A percentile compares a stretch with the other conserved stretches of the same genome.
phyloP scores from a whole-genome alignment of 35 echinoderm and acorn worm species.

The Heliocidaris tuberculata region DNA sequence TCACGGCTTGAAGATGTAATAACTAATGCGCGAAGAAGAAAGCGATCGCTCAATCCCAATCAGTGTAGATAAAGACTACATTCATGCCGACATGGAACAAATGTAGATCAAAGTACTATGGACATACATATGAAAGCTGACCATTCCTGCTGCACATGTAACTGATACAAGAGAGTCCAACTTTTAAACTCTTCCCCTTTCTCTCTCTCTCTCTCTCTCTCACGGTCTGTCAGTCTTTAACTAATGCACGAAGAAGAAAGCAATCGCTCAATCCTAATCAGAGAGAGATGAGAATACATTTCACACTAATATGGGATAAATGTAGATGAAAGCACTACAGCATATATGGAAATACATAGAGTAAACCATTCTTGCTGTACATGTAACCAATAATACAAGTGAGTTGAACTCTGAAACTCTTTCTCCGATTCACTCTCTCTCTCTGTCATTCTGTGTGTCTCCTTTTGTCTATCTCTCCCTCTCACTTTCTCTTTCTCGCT shows the following conservation, averaged over 20 bases:
- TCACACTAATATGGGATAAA: background rate
- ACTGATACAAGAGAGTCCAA: no score
- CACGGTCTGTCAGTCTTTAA: background rate
- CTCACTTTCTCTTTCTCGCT: background rate
- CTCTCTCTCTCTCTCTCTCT: background rate
- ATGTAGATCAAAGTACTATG: background rate
- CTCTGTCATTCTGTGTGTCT: background rate
- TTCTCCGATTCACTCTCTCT: background rate
- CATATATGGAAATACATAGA: background rate
- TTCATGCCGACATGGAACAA: background rate
- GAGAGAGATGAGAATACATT: background rate
- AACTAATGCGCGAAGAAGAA: background rate
- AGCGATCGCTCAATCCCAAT: background rate
- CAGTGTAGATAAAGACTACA: background rate
- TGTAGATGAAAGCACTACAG: background rate
- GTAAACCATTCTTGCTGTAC: no score
- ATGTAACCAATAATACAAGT: no score
- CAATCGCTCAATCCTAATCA: background rate
- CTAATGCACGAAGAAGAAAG: background rate
- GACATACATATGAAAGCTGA: background rate
- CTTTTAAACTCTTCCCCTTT: background rate
- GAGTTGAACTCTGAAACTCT: background rate
- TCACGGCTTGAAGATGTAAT: constrained; percentile 14
- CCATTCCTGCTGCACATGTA: no score
- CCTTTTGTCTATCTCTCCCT: background rate